Conservation (phyloP, 2,113 vertebrate species). For the Alosa alosa region DNA sequence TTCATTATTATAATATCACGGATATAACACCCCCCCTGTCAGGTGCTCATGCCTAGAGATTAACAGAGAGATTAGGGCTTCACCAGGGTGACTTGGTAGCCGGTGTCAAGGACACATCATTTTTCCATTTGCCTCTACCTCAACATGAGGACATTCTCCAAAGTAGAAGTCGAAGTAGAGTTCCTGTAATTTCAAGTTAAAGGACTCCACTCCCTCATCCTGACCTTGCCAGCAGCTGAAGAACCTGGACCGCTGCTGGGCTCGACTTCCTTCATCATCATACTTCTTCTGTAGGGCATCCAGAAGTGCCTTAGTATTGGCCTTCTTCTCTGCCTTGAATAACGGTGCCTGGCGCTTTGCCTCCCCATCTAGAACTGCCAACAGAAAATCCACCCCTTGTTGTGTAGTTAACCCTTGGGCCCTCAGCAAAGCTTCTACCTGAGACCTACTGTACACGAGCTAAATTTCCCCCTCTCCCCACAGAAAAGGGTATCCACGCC, state of each 20-base stretch:
- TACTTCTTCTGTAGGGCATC: background rate
- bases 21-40: too few relatives aligned
- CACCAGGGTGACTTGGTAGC: background rate
- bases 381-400: background rate
- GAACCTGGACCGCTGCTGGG: background rate
- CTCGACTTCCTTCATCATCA: background rate
- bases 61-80: too few relatives aligned
- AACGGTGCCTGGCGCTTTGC: background rate
- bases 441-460: background rate
- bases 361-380: background rate
- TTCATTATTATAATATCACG: too few relatives aligned
- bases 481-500: background rate
- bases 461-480: background rate
- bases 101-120: background rate
- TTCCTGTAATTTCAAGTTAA: too few relatives aligned
- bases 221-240: background rate
- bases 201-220: too few relatives aligned
- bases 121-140: background rate
- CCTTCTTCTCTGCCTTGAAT: background rate
- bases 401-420: background rate
- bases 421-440: background rate
- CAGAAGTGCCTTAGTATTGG: background rate
- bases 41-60: too few relatives aligned
- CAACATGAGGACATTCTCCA: background rate
- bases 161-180: background rate